Base-by-base conservation (phyloP, 2,888 invertebrate species). In the Dioctria rufipes region DNA sequence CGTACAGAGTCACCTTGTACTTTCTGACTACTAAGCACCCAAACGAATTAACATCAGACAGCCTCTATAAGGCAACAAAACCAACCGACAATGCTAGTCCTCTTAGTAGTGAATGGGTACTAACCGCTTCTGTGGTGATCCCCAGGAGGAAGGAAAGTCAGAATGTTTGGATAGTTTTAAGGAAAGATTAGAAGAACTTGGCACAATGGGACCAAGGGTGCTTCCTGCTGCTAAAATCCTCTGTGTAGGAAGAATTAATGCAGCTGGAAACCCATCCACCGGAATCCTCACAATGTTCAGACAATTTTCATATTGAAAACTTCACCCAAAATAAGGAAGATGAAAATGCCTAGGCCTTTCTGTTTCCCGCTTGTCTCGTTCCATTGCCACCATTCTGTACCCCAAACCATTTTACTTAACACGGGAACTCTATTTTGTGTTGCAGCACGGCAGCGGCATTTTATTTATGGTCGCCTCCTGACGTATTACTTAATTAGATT, bases 1-100 rank as follows among this genome's bases (percentile, higher is more conserved):
- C 54, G n/a, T 54, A 4, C 54, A 73, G 58, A 42, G n/a, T n/a
- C 58, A 42, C 73, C 58, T 58, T 39, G n/a, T 54, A n/a, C n/a
- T n/a, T 77, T 49, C 2, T 54, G 63, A 77, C 63, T 46, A 42
- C 63, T 43, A 77, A 63, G 46, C 49, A 77, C 61, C n/a, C 63
- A 43, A 58, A 61, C 63, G 77, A 77, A 77, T 77, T 63, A 63
- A 61, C 77, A 63, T 63, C 63, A n/a, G n/a, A n/a, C n/a, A 63
- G 75, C 58, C 42, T 75, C 61, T 37, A 61, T 39, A n/a, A n/a
- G 61, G 60, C 58, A 11, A 61, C 60, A 61, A 60, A 75, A 61
- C 42, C 75, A 61, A 61, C 60, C 75, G 75, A 75, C 75, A 61
- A 75, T 61, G 75, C 25, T 25, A 75, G 42, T 60, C 39, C 11